A percentile compares a stretch with the other conserved stretches of the same genome.
phyloP scores from a whole-genome alignment of 2,888 invertebrate genomes.

The Argyra leucocephala region DNA sequence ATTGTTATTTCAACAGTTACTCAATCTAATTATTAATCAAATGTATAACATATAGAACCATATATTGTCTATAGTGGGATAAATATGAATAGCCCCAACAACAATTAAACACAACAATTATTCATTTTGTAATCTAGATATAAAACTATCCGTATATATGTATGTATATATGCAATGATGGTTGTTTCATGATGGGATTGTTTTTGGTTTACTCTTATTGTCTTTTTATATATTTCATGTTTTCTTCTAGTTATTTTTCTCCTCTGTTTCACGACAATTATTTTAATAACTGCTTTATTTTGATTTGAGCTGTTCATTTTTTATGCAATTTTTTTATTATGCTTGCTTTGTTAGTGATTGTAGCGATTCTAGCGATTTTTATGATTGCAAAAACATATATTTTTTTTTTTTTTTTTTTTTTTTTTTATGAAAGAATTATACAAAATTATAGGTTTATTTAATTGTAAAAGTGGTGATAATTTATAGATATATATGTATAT shows the following conservation, averaged over 20 bases:
- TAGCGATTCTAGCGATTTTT: background rate
- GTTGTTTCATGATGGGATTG: background rate
- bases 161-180: too few relatives aligned
- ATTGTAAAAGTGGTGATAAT: slow-evolving; percentile 1
- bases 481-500: background rate
- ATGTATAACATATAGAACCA: too few relatives aligned
- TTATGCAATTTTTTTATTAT: slow-evolving; percentile 1
- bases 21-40: too few relatives aligned
- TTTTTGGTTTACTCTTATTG: background rate
- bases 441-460: background rate
- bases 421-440: background rate
- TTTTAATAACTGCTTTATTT: slow-evolving; percentile 1
- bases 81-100: too few relatives aligned
- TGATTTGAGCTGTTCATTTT: slow-evolving; percentile 1
- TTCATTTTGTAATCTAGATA: too few relatives aligned
- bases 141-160: too few relatives aligned
- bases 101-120: too few relatives aligned
- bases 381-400: background rate
- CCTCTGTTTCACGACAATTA: background rate
- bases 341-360: slow-evolving; percentile 1
- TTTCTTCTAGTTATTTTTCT: background rate
- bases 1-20: too few relatives aligned
- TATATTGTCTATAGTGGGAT: too few relatives aligned
- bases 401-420: background rate
- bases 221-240: background rate